Evolutionary conservation across 2,797 vertebrate genomes (phyloP), one percentile per base, ranked within the genome.

Genomic region (Enteromius anoplus): DNA sequence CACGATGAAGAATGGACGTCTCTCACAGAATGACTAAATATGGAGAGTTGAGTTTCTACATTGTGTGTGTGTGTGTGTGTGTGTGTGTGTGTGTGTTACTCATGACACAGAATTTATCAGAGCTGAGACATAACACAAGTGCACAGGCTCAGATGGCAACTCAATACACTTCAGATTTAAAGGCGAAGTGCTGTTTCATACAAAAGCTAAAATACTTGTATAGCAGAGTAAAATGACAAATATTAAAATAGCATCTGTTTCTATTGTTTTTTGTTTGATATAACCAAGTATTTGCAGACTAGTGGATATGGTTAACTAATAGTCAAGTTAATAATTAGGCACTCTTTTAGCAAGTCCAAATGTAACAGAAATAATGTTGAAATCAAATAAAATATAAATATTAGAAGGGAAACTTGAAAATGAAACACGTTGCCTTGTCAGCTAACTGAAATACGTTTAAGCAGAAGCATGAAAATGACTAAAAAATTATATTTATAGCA

Each of bases 1-100:
- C 77, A 79, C 55, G 58, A 72, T 85, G 70, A 82, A 82, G 65
- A 81, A 82, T 84, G 64, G 68, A 77, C 21, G 42, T 84, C 84
- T 60, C 69, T 84, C 19, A 66, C 82, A 82, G 77, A 49, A 86
- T 86, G 77, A 83, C 87, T 85, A 86, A 86, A 86, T 86, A 86
- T 86, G 85, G 87, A 85, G 76, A 60, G 64, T 64, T 34, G n/a
- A 32, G 60, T 51, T 60, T 64, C 51, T 60, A 7, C 62, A 40
- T 3, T 84, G 65, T 32, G 32, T 32, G 32, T 79, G 78, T 81
- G 73, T 64, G 55, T 47, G 60, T 82, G 69, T 77, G 81, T 76
- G 71, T 75, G 73, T 69, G 55, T 47, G 60, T 82, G 69, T 77
- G 81, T 76, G 71, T 75, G 73, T 69, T 4, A 72, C 60, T 62